Percentiles rank a stretch among this genome's conserved stretches.
These are phyloP conservation scores for Anadara kagoshimensis DNA, from an alignment of 1,140 invertebrate genomes.

Conservation along the genomic window DNA sequence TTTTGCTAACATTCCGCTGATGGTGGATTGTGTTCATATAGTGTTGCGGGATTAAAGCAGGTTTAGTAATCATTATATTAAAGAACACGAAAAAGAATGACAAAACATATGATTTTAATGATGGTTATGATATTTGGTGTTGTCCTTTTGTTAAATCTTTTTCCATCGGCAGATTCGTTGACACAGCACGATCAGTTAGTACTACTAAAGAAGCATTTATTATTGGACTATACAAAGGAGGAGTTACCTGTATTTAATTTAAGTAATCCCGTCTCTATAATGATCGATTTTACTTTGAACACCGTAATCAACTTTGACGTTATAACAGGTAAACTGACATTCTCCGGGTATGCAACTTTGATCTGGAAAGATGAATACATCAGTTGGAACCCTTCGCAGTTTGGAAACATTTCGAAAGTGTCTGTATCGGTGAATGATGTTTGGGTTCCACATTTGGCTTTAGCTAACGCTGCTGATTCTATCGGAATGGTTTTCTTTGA, in stretches of 20 bases:
- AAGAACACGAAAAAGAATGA: too few species aligned
- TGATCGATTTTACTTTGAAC: background rate
- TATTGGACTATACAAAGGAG: conserved; percentile 12
- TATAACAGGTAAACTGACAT: background rate
- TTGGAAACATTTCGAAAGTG: background rate
- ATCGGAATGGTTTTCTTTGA: conserved; percentile 8
- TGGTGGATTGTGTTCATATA: too few species aligned
- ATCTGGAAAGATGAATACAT: conserved; percentile 19
- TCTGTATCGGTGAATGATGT: background rate
- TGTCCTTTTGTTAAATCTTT: background rate
- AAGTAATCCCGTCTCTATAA: background rate
- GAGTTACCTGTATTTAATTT: background rate
- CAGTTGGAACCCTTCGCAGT: conserved; percentile 3
- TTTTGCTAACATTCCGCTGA: too few species aligned
- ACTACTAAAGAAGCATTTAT: background rate
- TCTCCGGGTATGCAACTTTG: background rate
- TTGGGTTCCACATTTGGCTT: conserved; percentile 8
- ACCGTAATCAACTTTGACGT: conserved; percentile 12
- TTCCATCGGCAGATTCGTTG: background rate
- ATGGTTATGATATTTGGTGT: background rate
- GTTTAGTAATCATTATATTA: too few species aligned
- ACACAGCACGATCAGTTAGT: background rate
- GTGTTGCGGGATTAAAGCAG: too few species aligned
- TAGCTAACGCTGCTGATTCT: conserved; percentile 2
- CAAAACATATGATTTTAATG: too few species aligned